Conservation (phyloP, 2,888 invertebrate genomes). For the Phytoseiulus persimilis region DNA sequence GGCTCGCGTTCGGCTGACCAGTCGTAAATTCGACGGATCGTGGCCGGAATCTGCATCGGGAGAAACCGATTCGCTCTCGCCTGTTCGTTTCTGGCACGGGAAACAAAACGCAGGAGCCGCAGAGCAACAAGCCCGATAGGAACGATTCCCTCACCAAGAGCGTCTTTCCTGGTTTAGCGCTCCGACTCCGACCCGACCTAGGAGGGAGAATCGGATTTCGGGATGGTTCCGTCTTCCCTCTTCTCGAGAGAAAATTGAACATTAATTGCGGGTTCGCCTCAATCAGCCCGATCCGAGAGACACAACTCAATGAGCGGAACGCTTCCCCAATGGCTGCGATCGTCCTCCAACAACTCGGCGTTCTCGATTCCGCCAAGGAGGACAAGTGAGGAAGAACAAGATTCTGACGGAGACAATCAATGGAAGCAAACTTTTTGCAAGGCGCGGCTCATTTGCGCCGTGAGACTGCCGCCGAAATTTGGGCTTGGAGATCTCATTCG, state of each 20-base stretch:
- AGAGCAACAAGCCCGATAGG: no score
- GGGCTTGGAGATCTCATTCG: background rate
- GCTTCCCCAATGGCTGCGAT: background rate
- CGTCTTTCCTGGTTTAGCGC: no score
- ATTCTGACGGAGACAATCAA: background rate
- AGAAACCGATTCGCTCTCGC: background rate
- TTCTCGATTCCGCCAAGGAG: background rate
- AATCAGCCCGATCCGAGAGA: background rate
- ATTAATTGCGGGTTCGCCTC: background rate
- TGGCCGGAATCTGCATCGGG: background rate
- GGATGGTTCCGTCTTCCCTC: no score
- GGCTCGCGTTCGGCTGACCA: background rate
- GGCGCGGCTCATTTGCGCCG: background rate
- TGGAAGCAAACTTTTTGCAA: background rate
- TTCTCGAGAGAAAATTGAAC: no score
- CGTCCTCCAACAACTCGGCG: background rate
- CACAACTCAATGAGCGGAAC: background rate
- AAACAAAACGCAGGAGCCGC: no score
- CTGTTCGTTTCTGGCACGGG: background rate
- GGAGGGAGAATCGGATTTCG: no score
- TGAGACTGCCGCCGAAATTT: background rate
- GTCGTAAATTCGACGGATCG: background rate
- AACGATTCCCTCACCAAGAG: no score
- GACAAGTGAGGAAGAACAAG: background rate
- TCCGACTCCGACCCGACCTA: no score